These are phyloP conservation scores for Lepidurus apus DNA, from an alignment of 1,140 invertebrate genomes.

Conservation along the genomic window DNA sequence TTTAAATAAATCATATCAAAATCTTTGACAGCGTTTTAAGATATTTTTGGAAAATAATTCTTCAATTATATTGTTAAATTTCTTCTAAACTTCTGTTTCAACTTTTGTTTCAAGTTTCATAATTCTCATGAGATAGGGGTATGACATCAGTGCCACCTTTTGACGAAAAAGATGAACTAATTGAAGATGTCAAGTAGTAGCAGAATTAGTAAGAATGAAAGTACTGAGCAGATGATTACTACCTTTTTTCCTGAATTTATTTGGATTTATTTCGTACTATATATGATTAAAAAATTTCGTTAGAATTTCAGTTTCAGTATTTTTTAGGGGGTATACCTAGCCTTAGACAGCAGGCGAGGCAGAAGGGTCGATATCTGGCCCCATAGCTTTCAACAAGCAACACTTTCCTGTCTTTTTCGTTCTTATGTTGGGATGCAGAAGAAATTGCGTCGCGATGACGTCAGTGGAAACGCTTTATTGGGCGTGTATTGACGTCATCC, in stretches of 20 bases:
- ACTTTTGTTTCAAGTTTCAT: too few species aligned
- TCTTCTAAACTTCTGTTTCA: too few species aligned
- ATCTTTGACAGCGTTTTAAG: too few species aligned
- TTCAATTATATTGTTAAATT: too few species aligned
- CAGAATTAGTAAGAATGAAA: too few species aligned
- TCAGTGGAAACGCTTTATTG: neutral
- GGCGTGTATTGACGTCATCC: neutral
- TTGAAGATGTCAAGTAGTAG: too few species aligned
- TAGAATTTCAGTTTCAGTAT: neutral
- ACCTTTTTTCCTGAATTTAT: too few species aligned
- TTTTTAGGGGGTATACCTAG: neutral
- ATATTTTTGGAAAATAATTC: too few species aligned
- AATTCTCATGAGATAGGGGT: neutral
- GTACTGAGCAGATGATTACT: too few species aligned
- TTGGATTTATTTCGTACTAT: too few species aligned
- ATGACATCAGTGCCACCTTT: neutral
- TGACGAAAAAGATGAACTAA: neutral
- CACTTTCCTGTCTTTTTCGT: neutral
- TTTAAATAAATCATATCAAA: too few species aligned
- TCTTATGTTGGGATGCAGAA: neutral
- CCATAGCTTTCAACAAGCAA: neutral
- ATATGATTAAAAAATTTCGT: too few species aligned
- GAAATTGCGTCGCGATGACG: slow-evolving; percentile 17
- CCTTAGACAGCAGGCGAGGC: neutral
- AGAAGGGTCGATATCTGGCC: neutral